These are phyloP conservation scores for Sylvia atricapilla DNA, from an alignment of 2,113 vertebrate genomes.

Conservation along the genomic window DNA sequence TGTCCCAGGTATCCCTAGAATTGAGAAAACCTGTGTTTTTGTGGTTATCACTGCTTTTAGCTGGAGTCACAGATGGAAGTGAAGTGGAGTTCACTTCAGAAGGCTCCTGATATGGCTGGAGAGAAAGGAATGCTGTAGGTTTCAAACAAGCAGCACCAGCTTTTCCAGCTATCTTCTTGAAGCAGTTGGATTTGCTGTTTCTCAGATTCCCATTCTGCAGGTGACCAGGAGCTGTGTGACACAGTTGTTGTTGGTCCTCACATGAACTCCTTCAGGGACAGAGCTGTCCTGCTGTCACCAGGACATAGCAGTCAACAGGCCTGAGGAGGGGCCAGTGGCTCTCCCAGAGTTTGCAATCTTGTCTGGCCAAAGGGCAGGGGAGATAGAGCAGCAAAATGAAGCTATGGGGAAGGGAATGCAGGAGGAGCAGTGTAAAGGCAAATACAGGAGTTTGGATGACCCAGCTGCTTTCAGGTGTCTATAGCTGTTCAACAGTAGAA, in stretches of 20 bases:
- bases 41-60: background rate
- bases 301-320: background rate
- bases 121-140: background rate
- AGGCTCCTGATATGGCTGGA: background rate
- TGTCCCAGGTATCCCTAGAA: background rate
- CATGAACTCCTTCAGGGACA: background rate
- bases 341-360: background rate
- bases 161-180: background rate
- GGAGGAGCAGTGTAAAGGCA: background rate
- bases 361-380: background rate
- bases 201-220: accelerated
- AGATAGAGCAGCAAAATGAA: background rate
- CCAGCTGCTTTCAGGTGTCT: background rate
- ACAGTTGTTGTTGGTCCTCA: background rate
- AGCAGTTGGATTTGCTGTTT: background rate
- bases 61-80: background rate
- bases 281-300: background rate
- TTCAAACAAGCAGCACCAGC: background rate
- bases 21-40: background rate
- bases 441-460: background rate
- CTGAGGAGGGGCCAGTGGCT: background rate
- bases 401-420: background rate
- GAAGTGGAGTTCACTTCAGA: background rate
- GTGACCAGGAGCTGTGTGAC: background rate
- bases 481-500: background rate